phyloP scores from a whole-genome alignment of 2,888 invertebrate species.

The Drosophila borborema region DNA sequence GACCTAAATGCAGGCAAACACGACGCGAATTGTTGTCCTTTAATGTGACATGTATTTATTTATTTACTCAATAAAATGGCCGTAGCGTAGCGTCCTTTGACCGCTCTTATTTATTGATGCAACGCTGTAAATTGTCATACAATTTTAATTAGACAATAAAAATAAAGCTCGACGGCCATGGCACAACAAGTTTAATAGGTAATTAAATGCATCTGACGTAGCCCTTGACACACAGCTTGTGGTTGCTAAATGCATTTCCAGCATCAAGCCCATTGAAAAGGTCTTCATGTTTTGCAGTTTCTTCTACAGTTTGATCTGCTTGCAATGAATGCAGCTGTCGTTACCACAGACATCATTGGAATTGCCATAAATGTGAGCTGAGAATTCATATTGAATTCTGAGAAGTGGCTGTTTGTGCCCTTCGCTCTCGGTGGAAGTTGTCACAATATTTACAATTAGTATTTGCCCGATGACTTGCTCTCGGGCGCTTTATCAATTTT shows the following conservation, averaged over 20 bases:
- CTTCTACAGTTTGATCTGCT: not conserved
- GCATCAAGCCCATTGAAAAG: constrained; percentile 8
- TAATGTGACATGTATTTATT: constrained; percentile 55
- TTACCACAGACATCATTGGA: not conserved
- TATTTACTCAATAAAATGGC: constrained; percentile 39
- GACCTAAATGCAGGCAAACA: constrained; percentile 3
- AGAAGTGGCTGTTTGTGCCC: constrained; percentile 10
- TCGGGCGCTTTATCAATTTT: constrained; percentile 44
- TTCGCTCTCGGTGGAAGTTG: not conserved
- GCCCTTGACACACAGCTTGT: not conserved
- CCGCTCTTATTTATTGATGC: constrained; percentile 42
- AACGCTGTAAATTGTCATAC: constrained; percentile 26
- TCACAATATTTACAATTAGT: constrained; percentile 53
- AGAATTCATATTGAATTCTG: constrained; percentile 30
- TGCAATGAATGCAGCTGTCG: not conserved
- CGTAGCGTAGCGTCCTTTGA: constrained; percentile 5
- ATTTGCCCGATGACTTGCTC: constrained; percentile 58
- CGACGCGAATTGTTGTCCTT: constrained; percentile 17
- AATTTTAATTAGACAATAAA: constrained; percentile 33
- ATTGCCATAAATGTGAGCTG: constrained; percentile 17
- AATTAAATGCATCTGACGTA: constrained; percentile 4
- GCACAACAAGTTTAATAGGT: not conserved
- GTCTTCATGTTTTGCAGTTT: not conserved
- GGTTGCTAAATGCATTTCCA: constrained; percentile 27
- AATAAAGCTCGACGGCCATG: not conserved